phyloP scores from a whole-genome alignment of 2,113 vertebrate genomes.

The Corythoichthys haematopterus region DNA sequence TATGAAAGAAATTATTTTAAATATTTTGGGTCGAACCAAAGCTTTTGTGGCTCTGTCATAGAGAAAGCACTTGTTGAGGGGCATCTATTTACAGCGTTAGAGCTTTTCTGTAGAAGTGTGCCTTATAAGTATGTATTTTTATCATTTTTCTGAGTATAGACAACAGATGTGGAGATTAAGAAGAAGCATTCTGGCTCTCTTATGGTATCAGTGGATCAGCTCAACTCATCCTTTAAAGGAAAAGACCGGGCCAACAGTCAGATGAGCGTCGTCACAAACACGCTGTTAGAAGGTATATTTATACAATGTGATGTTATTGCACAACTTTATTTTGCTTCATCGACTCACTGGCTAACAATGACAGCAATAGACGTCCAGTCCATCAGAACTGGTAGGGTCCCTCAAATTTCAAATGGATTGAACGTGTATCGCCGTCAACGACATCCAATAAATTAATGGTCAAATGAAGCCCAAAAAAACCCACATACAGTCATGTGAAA shows the following conservation, averaged over 20 bases:
- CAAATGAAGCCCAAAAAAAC: neutral
- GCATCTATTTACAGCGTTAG: neutral
- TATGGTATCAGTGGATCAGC: constrained; percentile 94
- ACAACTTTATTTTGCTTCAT: neutral
- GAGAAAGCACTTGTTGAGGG: neutral
- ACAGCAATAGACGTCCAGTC: no score
- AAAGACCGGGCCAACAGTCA: constrained; percentile 93
- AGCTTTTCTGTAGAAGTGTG: constrained; percentile 12
- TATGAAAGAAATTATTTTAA: neutral
- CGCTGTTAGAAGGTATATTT: constrained; percentile 85
- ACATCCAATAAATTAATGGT: neutral
- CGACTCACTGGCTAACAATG: no score
- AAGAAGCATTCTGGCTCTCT: constrained; percentile 94
- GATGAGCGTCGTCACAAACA: constrained; percentile 93
- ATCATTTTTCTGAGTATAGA: constrained; percentile 67
- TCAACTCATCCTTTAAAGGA: constrained; percentile 86
- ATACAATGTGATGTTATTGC: neutral
- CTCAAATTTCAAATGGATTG: no score
- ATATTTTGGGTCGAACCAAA: neutral
- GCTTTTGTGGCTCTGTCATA: neutral
- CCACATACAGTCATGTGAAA: neutral
- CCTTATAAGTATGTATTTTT: constrained; percentile 6
- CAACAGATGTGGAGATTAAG: constrained; percentile 88
- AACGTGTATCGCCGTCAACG: no score
- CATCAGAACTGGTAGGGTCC: no score